Conservation (phyloP, 2,888 invertebrate genomes). For the Mesorhabditis spiculigera region DNA sequence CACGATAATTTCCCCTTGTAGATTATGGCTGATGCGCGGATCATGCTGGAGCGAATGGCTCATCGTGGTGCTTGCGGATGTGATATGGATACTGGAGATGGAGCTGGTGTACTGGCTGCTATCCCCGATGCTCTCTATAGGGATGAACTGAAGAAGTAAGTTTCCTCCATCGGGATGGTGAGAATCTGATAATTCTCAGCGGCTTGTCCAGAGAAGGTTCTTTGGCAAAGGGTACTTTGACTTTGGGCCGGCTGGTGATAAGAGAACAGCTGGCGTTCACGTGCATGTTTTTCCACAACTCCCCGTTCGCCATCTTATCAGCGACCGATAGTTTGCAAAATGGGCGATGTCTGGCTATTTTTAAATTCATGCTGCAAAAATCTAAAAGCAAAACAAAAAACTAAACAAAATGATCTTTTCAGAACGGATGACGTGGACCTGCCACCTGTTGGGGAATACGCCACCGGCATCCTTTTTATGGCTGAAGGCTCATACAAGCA, state of each 20-base stretch:
- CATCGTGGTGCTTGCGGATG: constrained; percentile 98
- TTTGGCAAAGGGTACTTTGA: background rate
- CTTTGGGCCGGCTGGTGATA: background rate
- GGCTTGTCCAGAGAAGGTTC: background rate
- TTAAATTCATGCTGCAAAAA: background rate
- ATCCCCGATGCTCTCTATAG: constrained; percentile 92
- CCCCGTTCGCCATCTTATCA: background rate
- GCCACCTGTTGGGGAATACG: constrained; percentile 84
- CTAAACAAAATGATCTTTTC: constrained; percentile 12
- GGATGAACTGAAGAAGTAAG: constrained; percentile 71
- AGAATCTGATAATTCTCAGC: no score
- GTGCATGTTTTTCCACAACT: no score
- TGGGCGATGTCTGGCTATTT: background rate
- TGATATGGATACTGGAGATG: constrained; percentile 98
- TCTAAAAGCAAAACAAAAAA: background rate
- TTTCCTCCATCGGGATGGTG: background rate
- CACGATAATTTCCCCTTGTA: constrained; percentile 60
- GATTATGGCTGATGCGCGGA: constrained; percentile 93
- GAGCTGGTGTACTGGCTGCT: constrained; percentile 91
- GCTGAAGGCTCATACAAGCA: constrained; percentile 65
- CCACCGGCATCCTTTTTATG: constrained; percentile 91
- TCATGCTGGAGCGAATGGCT: constrained; percentile 92
- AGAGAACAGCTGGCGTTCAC: no score
- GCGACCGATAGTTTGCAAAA: background rate
- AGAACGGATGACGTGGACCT: constrained; percentile 67